Evolutionary conservation across 2,888 invertebrate genomes (phyloP).

Genomic region (Eumacrocentrus americanus): DNA sequence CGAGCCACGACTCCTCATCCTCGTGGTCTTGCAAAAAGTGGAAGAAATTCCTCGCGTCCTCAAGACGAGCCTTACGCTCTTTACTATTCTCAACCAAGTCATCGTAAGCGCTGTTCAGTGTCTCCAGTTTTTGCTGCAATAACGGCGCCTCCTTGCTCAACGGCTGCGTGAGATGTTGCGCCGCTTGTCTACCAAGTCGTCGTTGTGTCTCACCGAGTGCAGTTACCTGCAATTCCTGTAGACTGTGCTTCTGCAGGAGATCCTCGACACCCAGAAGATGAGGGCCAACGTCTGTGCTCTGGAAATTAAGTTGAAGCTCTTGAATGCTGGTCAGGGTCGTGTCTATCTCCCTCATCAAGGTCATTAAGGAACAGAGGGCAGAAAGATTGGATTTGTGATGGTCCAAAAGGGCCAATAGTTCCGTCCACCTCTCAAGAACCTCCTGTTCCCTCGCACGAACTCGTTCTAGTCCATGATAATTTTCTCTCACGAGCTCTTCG

Average conservation of each 20-base stretch:
- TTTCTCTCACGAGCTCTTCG: constrained; percentile 86
- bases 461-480: constrained; percentile 87
- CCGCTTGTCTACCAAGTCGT: constrained; percentile 73
- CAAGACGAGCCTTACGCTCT: constrained; percentile 80
- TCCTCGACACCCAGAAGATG: constrained; percentile 96
- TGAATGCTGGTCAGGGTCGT: constrained; percentile 83
- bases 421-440: constrained; percentile 86
- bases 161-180: constrained; percentile 51
- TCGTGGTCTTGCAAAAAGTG: constrained; percentile 97
- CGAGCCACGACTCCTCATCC: constrained; percentile 96
- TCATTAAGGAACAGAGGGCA: constrained; percentile 84
- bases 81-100: constrained; percentile 76
- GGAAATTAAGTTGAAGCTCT: constrained; percentile 79
- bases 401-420: constrained; percentile 83
- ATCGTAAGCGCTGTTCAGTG: constrained; percentile 79
- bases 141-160: constrained; percentile 61
- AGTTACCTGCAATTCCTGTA: constrained; percentile 84
- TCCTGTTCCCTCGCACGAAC: constrained; percentile 75
- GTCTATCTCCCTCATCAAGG: constrained; percentile 88
- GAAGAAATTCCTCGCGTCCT: constrained; percentile 91
- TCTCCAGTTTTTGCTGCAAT: constrained; percentile 74
- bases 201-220: constrained; percentile 86
- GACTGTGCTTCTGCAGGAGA: constrained; percentile 88
- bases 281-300: constrained; percentile 88
- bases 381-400: constrained; percentile 79